These are phyloP conservation scores for Galagoides demidoff DNA, from an alignment of 2,797 vertebrate genomes.

Conservation along the genomic window DNA sequence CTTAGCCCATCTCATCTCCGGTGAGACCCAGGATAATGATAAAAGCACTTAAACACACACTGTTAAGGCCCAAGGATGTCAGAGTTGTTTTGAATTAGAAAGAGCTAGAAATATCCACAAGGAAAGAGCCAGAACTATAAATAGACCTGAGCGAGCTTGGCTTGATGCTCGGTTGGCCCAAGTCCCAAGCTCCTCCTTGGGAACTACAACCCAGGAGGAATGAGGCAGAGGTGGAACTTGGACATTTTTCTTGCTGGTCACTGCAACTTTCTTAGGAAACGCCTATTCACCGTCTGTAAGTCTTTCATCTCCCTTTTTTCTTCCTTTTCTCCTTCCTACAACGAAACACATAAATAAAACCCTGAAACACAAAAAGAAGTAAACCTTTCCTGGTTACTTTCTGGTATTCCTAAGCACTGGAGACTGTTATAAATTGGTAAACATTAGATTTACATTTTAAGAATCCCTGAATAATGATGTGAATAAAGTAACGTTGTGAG, in stretches of 20 bases:
- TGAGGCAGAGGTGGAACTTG: background rate
- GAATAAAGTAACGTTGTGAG: background rate
- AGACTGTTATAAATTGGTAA: background rate
- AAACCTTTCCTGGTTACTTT: background rate
- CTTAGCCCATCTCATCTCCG: background rate
- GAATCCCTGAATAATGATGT: background rate
- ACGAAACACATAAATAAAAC: background rate
- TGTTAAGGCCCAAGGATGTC: conserved; percentile 42
- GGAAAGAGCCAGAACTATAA: conserved; percentile 49
- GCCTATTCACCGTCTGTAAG: background rate
- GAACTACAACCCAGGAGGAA: background rate
- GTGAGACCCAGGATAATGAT: conserved; percentile 58
- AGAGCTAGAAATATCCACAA: conserved; percentile 66
- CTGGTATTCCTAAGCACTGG: background rate
- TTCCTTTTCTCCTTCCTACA: background rate
- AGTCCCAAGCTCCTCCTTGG: conserved; percentile 8
- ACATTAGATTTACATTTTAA: background rate
- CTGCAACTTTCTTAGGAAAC: background rate
- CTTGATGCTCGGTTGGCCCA: conserved; percentile 40
- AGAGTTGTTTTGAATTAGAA: conserved; percentile 76
- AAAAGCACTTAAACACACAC: conserved; percentile 71
- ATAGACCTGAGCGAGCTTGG: conserved; percentile 51
- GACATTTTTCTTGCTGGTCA: conserved; percentile 11
- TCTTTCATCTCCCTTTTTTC: background rate
- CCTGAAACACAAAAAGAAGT: background rate